These are phyloP conservation scores for Sesamia inferens DNA, from an alignment of 2,888 invertebrate species.

Conservation along the genomic window DNA sequence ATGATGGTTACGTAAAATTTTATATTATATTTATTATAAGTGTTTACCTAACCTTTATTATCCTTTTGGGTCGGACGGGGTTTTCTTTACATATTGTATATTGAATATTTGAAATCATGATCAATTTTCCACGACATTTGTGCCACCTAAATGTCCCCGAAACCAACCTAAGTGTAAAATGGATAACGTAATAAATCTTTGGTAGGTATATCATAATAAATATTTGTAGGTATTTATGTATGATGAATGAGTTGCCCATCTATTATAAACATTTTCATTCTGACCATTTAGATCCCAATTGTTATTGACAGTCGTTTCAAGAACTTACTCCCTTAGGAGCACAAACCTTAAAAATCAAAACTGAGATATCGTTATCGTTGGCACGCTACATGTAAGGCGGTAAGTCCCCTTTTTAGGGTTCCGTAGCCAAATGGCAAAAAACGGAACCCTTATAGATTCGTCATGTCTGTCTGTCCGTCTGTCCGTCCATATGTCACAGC, in stretches of 20 bases:
- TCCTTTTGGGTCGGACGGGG: too few species aligned
- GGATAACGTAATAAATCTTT: not conserved
- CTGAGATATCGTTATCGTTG: too few species aligned
- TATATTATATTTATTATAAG: too few species aligned
- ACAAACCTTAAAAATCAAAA: not conserved
- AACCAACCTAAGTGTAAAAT: constrained; percentile 17
- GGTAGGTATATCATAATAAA: not conserved
- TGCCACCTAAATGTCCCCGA: constrained; percentile 29
- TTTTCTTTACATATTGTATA: too few species aligned
- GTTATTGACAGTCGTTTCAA: not conserved
- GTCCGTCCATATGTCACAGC: too few species aligned
- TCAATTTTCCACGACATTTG: constrained; percentile 36
- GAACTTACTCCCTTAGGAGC: not conserved
- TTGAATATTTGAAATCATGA: constrained; percentile 23
- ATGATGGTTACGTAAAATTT: too few species aligned
- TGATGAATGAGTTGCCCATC: not conserved
- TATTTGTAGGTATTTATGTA: not conserved
- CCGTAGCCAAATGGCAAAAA: too few species aligned
- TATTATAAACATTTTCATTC: not conserved
- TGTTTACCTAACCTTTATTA: too few species aligned
- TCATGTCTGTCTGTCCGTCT: too few species aligned
- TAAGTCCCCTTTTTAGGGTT: too few species aligned
- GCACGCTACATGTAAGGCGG: too few species aligned
- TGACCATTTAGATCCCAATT: not conserved
- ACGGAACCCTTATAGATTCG: too few species aligned